Evolutionary conservation across 1,140 invertebrate genomes (phyloP).

Genomic region (Drosophila ironensis): DNA sequence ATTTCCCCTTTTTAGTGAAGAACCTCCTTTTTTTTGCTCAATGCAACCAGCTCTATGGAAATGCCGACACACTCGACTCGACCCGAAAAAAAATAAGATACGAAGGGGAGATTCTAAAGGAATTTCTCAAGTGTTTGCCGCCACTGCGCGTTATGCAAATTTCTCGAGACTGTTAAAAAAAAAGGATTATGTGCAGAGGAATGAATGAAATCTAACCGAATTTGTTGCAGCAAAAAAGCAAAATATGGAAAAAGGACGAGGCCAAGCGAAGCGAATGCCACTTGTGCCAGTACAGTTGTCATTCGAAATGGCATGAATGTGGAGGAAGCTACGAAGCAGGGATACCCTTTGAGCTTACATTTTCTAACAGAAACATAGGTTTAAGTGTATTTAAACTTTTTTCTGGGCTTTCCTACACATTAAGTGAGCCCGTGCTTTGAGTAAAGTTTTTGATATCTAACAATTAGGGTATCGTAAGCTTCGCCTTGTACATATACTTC

Average conservation of each 20-base stretch:
- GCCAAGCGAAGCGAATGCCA: conserved; percentile 37
- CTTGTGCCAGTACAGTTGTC: conserved; percentile 69
- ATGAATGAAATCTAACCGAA: conserved; percentile 57
- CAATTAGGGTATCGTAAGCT: conserved; percentile 2
- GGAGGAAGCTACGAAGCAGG: neutral
- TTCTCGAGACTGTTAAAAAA: conserved; percentile 29
- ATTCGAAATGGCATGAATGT: conserved; percentile 48
- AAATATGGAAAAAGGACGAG: conserved; percentile 29
- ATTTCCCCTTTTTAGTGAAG: conserved; percentile 18
- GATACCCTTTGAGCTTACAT: too few species aligned
- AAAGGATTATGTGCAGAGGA: conserved; percentile 10
- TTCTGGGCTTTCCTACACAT: too few species aligned
- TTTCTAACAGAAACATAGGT: too few species aligned
- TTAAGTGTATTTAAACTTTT: too few species aligned
- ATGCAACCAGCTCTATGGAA: conserved; percentile 35
- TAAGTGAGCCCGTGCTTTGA: too few species aligned
- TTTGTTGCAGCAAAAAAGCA: conserved; percentile 53
- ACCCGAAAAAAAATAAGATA: conserved; percentile 28
- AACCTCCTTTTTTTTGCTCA: conserved; percentile 21
- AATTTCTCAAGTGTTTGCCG: conserved; percentile 58
- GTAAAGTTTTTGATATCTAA: too few species aligned
- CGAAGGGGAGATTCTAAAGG: conserved; percentile 55
- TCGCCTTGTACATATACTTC: neutral
- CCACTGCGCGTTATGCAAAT: conserved; percentile 66
- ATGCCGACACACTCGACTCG: conserved; percentile 65